Conservation (phyloP, 2,113 vertebrate genomes). For the Rissa tridactyla region DNA sequence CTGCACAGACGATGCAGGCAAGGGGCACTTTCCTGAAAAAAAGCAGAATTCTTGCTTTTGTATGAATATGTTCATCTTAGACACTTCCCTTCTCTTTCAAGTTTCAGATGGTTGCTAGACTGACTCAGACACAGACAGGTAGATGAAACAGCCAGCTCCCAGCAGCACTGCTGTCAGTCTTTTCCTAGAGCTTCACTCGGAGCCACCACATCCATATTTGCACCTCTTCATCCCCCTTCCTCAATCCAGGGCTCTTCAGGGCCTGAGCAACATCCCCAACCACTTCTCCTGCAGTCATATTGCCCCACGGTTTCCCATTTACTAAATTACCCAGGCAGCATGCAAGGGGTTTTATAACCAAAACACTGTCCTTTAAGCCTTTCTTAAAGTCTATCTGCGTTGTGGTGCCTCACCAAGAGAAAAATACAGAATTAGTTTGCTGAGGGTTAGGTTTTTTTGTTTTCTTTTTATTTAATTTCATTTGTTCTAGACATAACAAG, state of each 20-base stretch:
- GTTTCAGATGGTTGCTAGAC: not conserved
- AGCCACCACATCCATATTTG: not conserved
- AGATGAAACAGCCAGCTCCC: not conserved
- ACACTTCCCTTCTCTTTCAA: not conserved
- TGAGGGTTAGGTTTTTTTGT: not conserved
- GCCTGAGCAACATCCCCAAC: not conserved
- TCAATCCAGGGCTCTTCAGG: no score
- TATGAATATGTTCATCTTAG: not conserved
- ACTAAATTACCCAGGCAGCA: not conserved
- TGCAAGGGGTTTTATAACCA: not conserved
- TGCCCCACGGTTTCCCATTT: not conserved
- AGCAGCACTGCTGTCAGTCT: not conserved
- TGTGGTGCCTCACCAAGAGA: no score
- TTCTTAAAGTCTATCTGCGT: not conserved
- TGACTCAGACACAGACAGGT: not conserved
- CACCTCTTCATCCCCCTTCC: not conserved
- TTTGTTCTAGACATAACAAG: not conserved
- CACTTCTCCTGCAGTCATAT: not conserved
- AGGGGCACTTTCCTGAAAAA: not conserved
- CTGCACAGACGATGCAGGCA: not conserved
- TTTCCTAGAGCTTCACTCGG: not conserved
- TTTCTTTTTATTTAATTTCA: not conserved
- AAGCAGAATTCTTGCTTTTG: not conserved
- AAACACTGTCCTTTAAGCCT: not conserved
- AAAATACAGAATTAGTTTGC: not conserved